Percentiles rank a stretch among this genome's conserved stretches.
phyloP scores from a whole-genome alignment of 2,888 invertebrate species.

The Mesorhabditis spiculigera region DNA sequence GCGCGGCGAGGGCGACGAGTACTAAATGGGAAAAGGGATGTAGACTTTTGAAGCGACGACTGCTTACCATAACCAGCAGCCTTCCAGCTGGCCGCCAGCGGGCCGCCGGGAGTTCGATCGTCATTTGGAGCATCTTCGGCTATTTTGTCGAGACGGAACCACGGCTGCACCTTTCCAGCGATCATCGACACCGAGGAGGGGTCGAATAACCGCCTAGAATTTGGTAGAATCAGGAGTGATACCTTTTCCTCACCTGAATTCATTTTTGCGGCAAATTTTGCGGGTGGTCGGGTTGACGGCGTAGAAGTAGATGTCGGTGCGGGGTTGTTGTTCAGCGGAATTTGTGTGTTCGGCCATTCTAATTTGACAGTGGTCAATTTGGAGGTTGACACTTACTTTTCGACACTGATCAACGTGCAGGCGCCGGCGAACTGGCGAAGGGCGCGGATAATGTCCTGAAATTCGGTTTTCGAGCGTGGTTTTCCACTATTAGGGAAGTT shows the following conservation, averaged over 20 bases:
- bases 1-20: constrained; percentile 41
- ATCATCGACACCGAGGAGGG: constrained; percentile 42
- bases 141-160: constrained; percentile 46
- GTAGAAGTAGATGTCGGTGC: constrained; percentile 53
- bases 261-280: constrained; percentile 53
- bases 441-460: constrained; percentile 46
- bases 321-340: constrained; percentile 17
- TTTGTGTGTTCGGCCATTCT: constrained; percentile 7
- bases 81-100: constrained; percentile 46
- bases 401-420: constrained; percentile 49
- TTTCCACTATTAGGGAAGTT: too few relatives aligned
- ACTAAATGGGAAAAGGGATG: constrained; percentile 16
- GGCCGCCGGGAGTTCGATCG: constrained; percentile 16
- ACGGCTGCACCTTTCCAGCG: constrained; percentile 53
- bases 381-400: constrained; percentile 31
- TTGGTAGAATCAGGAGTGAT: background rate
- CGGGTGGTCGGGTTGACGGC: constrained; percentile 51
- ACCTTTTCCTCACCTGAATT: constrained; percentile 32
- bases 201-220: constrained; percentile 47
- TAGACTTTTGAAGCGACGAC: too few relatives aligned
- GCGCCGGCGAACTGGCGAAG: constrained; percentile 50
- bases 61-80: constrained; percentile 19
- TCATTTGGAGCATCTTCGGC: constrained; percentile 30
- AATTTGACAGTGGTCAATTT: background rate
- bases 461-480: too few relatives aligned